Conservation (phyloP, 2,888 invertebrate species). For the Bibio marci region DNA sequence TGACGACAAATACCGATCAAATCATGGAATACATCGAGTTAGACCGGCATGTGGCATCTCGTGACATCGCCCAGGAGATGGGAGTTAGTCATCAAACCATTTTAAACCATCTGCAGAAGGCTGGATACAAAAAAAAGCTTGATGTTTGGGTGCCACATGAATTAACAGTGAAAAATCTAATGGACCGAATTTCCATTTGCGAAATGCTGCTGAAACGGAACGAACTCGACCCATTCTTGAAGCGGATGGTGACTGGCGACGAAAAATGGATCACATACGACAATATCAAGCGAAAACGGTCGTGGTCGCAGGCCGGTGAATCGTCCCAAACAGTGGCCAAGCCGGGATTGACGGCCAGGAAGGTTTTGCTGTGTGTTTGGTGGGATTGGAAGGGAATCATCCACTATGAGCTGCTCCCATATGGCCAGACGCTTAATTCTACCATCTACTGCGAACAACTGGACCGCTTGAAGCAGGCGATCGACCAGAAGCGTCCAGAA, state of each 20-base stretch:
- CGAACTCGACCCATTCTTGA: conserved; percentile 12
- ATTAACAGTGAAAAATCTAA: conserved; percentile 4
- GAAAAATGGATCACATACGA: conserved; percentile 12
- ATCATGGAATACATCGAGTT: not conserved
- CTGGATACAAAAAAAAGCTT: conserved; percentile 10
- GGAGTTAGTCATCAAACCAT: conserved; percentile 9
- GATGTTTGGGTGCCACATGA: conserved; percentile 9
- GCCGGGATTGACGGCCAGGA: conserved; percentile 10
- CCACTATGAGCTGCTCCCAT: conserved; percentile 10
- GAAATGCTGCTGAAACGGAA: conserved; percentile 10
- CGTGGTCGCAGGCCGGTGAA: conserved; percentile 8
- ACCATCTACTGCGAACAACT: conserved; percentile 12
- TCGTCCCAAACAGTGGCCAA: conserved; percentile 9
- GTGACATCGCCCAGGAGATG: conserved; percentile 8
- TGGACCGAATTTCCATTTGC: conserved; percentile 8
- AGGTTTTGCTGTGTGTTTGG: conserved; percentile 12
- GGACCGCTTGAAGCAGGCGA: conserved; percentile 10
- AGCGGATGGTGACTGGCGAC: conserved; percentile 11
- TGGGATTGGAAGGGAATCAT: conserved; percentile 13
- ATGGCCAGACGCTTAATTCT: conserved; percentile 10
- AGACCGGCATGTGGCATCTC: not conserved
- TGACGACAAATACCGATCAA: too few species aligned
- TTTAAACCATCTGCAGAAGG: conserved; percentile 10
- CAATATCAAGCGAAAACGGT: conserved; percentile 6
- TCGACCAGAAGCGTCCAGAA: conserved; percentile 9